A percentile compares a stretch with the other conserved stretches of the same genome.
phyloP scores from a whole-genome alignment of 2,888 invertebrate species.

The Cheilosia urbana region DNA sequence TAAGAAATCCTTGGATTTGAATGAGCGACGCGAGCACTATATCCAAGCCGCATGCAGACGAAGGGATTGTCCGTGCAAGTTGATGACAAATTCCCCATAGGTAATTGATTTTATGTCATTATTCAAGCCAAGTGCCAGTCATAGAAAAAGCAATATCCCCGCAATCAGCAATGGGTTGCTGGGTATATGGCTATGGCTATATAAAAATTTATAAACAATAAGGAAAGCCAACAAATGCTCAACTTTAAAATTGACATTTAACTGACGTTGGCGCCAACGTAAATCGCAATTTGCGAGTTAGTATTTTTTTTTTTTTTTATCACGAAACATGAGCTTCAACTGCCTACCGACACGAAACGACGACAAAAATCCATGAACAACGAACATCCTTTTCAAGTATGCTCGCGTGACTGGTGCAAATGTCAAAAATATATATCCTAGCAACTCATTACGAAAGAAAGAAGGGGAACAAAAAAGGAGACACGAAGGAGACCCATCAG shows the following conservation, averaged over 20 bases:
- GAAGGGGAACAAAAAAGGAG: constrained; percentile 17
- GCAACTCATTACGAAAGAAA: constrained; percentile 62
- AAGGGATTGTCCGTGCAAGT: neutral
- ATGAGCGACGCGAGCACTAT: neutral
- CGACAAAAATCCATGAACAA: constrained; percentile 1
- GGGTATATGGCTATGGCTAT: neutral
- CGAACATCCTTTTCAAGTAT: constrained; percentile 69
- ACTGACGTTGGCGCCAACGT: constrained; percentile 73
- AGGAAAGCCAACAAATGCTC: constrained; percentile 45
- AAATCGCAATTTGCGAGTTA: constrained; percentile 66
- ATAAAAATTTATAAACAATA: constrained; percentile 33
- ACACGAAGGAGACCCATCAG: constrained; percentile 26
- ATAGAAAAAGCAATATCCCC: constrained; percentile 12
- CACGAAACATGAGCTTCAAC: constrained; percentile 72
- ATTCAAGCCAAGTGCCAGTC: constrained; percentile 14
- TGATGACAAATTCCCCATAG: constrained; percentile 48
- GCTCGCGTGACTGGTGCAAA: constrained; percentile 73
- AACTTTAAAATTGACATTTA: constrained; percentile 74
- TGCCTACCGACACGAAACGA: constrained; percentile 60
- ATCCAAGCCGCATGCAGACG: neutral
- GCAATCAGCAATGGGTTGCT: constrained; percentile 2
- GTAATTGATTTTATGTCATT: constrained; percentile 47
- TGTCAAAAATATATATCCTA: constrained; percentile 75
- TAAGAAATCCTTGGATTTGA: constrained; percentile 45
- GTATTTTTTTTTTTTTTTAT: constrained; percentile 37